Base-by-base conservation (phyloP, 2,888 invertebrate species). In the Pseudanteris insignis region DNA sequence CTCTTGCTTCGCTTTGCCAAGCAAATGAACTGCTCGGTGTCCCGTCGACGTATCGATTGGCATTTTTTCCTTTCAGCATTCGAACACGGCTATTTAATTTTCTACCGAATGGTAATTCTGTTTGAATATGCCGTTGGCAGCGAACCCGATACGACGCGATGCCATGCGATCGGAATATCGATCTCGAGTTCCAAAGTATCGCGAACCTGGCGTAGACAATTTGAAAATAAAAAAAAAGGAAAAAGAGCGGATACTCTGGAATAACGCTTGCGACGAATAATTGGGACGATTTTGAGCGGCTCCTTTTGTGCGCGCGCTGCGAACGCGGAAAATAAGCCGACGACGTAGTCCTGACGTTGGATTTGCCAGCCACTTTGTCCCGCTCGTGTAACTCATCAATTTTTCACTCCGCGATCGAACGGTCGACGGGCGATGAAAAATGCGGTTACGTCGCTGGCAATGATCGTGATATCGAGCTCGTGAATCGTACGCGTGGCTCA, bases 41-140 rank as follows among this genome's bases (percentile, higher is more conserved):
- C 53, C 15, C 40, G 24, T 46, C 51, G 50, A 50, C 43, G 41
- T 51, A 48, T 43, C 36, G 51, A 58, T 58, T 29, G 18, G 18
- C 18, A 18, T 18, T 18, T 18, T 6, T 14, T 36, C 33, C 50
- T 55, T 37, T 36, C 33, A 41, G 25, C 28, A 33, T 54, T 26
- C 12, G 15, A 47, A 44, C 30, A 34, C n/a, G 34, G 40, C 40
- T 51, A 61, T 61, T 62, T 62, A 57, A 62, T 62, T 62, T 51
- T 51, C 62, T 30, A 33, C 25, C 32, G 50, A 41, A 44, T 36
- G 60, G 41, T 50, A 50, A 44, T 61, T 53, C 14, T 46, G 43
- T 61, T 61, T 40, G 44, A 54, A 36, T 50, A 54, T 40, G 40
- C 40, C 44, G 50, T 46, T 59, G 30, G 28, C 48, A 32, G 57